Base-by-base conservation (phyloP, 2,113 vertebrate species). In the Megalops atlanticus region DNA sequence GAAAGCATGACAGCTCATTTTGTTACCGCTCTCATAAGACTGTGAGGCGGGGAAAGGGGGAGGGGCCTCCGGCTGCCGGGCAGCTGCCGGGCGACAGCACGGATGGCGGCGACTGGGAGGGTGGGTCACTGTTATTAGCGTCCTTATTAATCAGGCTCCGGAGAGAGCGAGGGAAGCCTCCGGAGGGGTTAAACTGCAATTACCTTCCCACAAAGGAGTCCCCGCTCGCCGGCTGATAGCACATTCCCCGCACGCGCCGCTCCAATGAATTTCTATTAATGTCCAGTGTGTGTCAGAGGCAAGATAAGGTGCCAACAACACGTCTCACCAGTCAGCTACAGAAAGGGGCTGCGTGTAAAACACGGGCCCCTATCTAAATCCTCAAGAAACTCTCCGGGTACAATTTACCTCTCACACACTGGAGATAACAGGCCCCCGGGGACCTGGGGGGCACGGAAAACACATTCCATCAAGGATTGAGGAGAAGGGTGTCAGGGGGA, bases 251-350 rank as follows among this genome's bases (percentile, higher is more conserved):
- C 93, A 80, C 93, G 89, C 88, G 77, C 90, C 89, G 87, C 86
- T 88, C 91, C 89, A 88, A 92, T 91, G 93, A 93, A 94, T 95
- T 95, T 95, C 94, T 94, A 96, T 96, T 97, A 97, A 95, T 92
- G 93, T 93, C 92, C 94, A 92, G 94, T 90, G 93, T 92, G 95
- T 96, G 96, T 93, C 94, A 91, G 94, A 92, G 82, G 84, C 87
- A 89, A 96, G 96, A 97, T 97, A 96, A 97, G 94, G 87, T 89
- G 35, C 88, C 85, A 92, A 95, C 93, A 95, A 93, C 93, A 71
- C 93, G 93, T 95, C 94, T 95, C 85, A 93, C 89, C 92, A 92
- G 92, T 81, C 89, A 88, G 85, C 86, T 87, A 90, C 89, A 93
- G 92, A 93, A 90, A 93, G 89, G 87, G 90, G 84, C 33, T 81